A percentile compares a stretch with the other conserved stretches of the same genome.
These are phyloP conservation scores for Porphyrio hochstetteri DNA, from an alignment of 2,113 vertebrate genomes.

Conservation along the genomic window DNA sequence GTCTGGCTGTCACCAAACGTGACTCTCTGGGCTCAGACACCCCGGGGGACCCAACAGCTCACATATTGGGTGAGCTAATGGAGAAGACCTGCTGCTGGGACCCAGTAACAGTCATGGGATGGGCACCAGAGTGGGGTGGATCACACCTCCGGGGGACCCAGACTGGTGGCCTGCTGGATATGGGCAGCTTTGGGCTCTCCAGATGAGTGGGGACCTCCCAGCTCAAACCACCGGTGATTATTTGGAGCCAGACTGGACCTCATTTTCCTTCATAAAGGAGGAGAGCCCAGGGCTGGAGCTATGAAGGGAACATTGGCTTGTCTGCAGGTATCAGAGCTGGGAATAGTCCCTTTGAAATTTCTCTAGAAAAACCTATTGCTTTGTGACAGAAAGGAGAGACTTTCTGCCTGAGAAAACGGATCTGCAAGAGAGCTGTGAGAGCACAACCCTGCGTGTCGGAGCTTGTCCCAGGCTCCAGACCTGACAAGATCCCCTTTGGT, in stretches of 20 bases:
- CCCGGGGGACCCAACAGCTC: not conserved
- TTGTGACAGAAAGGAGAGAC: conserved; percentile 18
- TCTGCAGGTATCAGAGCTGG: not conserved
- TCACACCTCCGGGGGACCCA: not conserved
- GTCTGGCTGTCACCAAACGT: accelerated
- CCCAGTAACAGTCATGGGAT: not conserved
- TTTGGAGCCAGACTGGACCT: not conserved
- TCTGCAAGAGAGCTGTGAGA: not conserved
- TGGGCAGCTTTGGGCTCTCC: not conserved
- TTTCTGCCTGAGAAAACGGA: not conserved
- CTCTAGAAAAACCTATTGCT: conserved; percentile 42
- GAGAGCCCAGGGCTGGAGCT: not conserved
- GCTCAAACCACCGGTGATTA: not conserved
- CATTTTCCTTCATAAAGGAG: not conserved
- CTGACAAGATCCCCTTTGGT: not conserved
- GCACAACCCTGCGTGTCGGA: not conserved
- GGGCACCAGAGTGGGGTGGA: not conserved
- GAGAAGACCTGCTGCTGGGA: not conserved
- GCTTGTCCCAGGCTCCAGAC: not conserved
- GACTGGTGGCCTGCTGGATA: not conserved
- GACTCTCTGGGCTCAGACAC: not conserved
- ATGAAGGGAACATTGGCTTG: not conserved
- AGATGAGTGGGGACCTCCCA: accelerated
- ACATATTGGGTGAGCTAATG: not conserved
- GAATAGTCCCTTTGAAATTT: not conserved